A percentile compares a stretch with the other conserved stretches of the same genome.
Conservation (phyloP, 2,888 invertebrate species). For the Atherix ibis region DNA sequence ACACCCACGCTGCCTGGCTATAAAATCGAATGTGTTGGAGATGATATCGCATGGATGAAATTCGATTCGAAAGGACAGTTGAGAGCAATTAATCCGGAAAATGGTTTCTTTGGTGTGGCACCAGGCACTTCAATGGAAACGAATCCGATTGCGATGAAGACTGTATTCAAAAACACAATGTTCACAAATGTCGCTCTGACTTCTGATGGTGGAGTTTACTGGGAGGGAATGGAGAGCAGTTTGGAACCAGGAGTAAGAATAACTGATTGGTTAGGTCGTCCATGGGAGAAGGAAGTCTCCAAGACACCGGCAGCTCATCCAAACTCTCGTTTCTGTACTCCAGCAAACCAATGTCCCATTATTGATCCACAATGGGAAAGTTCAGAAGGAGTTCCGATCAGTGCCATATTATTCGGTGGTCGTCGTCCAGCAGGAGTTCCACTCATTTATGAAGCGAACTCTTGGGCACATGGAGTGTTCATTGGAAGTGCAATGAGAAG, state of each 20-base stretch:
- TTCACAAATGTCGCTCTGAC: slow-evolving; percentile 97
- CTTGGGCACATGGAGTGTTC: slow-evolving; percentile 94
- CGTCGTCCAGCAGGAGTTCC: slow-evolving; percentile 90
- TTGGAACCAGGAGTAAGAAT: slow-evolving; percentile 42
- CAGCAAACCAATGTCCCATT: slow-evolving; percentile 90
- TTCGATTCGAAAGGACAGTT: slow-evolving; percentile 78
- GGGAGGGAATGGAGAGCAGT: slow-evolving; percentile 92
- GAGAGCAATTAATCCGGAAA: slow-evolving; percentile 95
- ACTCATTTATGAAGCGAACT: slow-evolving; percentile 77
- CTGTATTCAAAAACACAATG: slow-evolving; percentile 78
- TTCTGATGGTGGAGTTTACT: slow-evolving; percentile 89
- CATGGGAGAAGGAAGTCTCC: slow-evolving; percentile 49
- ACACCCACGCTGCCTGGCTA: slow-evolving; percentile 83
- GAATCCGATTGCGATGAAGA: slow-evolving; percentile 94
- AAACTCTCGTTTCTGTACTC: slow-evolving; percentile 94
- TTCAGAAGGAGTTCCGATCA: slow-evolving; percentile 86
- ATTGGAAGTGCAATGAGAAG: slow-evolving; percentile 90
- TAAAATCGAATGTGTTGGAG: slow-evolving; percentile 86
- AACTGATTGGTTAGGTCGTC: slow-evolving; percentile 71
- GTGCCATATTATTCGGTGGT: slow-evolving; percentile 93
- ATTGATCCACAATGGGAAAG: slow-evolving; percentile 89
- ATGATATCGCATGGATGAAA: slow-evolving; percentile 98
- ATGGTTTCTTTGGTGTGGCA: slow-evolving; percentile 98
- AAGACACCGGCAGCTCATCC: slow-evolving; percentile 87
- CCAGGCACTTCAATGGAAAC: slow-evolving; percentile 83